phyloP scores from a whole-genome alignment of 2,797 vertebrate genomes.

The Vespertilio murinus region DNA sequence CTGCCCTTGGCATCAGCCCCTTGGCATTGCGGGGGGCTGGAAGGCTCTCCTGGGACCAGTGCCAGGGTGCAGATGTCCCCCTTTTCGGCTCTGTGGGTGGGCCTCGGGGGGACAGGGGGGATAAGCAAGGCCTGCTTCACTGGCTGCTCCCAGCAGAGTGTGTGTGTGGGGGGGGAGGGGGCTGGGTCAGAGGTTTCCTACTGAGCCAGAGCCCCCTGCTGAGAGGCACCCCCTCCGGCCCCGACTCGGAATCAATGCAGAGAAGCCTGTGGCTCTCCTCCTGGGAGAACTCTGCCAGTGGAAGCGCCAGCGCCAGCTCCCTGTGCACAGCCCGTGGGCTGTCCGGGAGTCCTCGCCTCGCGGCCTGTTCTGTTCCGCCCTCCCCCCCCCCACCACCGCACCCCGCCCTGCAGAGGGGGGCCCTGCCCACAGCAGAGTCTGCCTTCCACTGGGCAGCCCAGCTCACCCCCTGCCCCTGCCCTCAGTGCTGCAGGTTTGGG shows the following conservation, averaged over 20 bases:
- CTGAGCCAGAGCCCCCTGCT: not conserved
- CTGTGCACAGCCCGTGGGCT: not conserved
- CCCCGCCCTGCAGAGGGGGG: not conserved
- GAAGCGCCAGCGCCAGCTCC: not conserved
- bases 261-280: not conserved
- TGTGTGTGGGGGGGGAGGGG: not conserved
- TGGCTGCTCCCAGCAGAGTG: not conserved
- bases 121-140: not conserved
- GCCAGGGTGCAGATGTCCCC: not conserved
- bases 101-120: fast-evolving
- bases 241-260: not conserved
- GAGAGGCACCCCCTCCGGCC: not conserved
- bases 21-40: not conserved
- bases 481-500: not conserved
- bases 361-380: not conserved
- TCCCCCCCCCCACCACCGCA: too few species aligned
- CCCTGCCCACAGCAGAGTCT: not conserved
- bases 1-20: not conserved
- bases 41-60: not conserved
- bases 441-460: not conserved
- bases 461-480: not conserved
- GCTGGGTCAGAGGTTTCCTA: not conserved
- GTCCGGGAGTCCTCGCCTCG: conserved; percentile 31
- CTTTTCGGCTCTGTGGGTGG: not conserved
- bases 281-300: not conserved